A percentile compares a stretch with the other conserved stretches of the same genome.
phyloP scores from a whole-genome alignment of 2,888 invertebrate species.

The Cistogaster globosa region DNA sequence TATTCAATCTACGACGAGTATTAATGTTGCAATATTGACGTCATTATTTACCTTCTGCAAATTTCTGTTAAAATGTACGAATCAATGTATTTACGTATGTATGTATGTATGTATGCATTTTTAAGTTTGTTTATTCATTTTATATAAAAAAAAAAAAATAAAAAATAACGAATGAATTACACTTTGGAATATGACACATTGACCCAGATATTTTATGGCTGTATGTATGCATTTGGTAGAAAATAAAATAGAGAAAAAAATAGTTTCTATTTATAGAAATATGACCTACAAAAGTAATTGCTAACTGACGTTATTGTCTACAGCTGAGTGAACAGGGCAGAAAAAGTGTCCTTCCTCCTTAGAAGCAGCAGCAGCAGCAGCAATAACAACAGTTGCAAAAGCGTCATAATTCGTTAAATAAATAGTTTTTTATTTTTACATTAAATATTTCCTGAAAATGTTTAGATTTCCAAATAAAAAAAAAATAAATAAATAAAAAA shows the following conservation, averaged over 20 bases:
- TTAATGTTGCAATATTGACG: conserved; percentile 77
- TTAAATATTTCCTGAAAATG: background rate
- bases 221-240: conserved; percentile 21
- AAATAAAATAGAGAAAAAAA: background rate
- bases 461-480: background rate
- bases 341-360: conserved; percentile 39
- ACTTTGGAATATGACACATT: conserved; percentile 65
- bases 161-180: conserved; percentile 7
- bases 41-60: conserved; percentile 79
- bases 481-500: too few relatives aligned
- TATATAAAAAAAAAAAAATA: background rate
- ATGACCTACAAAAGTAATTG: conserved; percentile 63
- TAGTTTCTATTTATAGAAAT: conserved; percentile 56
- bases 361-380: conserved; percentile 4
- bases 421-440: background rate
- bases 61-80: background rate
- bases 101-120: conserved; percentile 3
- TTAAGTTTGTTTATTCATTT: background rate
- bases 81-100: too few relatives aligned
- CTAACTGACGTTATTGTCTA: conserved; percentile 20
- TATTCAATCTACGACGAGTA: background rate
- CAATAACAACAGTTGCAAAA: conserved; percentile 18
- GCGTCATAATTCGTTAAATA: conserved; percentile 53
- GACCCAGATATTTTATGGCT: conserved; percentile 65
- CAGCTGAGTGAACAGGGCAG: conserved; percentile 30